A percentile compares a stretch with the other conserved stretches of the same genome.
Conservation (phyloP, 2,888 invertebrate species). For the Spodoptera picta region DNA sequence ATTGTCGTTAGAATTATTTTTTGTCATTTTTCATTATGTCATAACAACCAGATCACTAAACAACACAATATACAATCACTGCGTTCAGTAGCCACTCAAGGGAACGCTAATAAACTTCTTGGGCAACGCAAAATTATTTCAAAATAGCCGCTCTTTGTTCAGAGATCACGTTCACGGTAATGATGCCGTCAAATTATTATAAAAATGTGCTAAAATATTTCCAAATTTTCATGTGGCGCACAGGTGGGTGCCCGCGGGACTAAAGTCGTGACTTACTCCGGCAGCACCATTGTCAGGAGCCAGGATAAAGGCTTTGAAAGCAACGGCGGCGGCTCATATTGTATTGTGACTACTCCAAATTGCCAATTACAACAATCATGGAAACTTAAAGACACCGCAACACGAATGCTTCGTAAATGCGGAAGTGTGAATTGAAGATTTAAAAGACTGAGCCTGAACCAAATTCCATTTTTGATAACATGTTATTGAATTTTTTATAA, state of each 20-base stretch:
- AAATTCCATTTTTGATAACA: too few species aligned
- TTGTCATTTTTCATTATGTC: too few species aligned
- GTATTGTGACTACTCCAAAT: slow-evolving; percentile 71
- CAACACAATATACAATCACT: slow-evolving; percentile 6
- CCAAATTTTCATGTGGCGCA: slow-evolving; percentile 73
- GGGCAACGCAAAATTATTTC: slow-evolving; percentile 49
- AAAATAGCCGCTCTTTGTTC: slow-evolving; percentile 68
- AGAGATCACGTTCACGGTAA: slow-evolving; percentile 70
- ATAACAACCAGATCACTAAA: slow-evolving; percentile 12
- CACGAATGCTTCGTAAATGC: slow-evolving; percentile 54
- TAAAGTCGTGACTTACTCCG: slow-evolving; percentile 84
- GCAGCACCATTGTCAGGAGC: slow-evolving; percentile 69
- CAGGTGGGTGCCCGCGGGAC: slow-evolving; percentile 84
- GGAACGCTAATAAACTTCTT: slow-evolving; percentile 25
- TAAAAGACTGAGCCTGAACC: too few species aligned
- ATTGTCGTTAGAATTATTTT: too few species aligned
- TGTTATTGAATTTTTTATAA: too few species aligned
- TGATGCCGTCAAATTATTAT: slow-evolving; percentile 75
- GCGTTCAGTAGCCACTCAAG: slow-evolving; percentile 25
- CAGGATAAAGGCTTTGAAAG: slow-evolving; percentile 68
- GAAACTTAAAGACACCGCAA: slow-evolving; percentile 51
- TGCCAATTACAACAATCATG: slow-evolving; percentile 71
- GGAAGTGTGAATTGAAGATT: slow-evolving; percentile 35
- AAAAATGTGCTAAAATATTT: slow-evolving; percentile 69
- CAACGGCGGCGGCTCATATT: slow-evolving; percentile 60